Evolutionary conservation across 2,113 vertebrate genomes (phyloP).

Genomic region (Lasiurus cinereus): DNA sequence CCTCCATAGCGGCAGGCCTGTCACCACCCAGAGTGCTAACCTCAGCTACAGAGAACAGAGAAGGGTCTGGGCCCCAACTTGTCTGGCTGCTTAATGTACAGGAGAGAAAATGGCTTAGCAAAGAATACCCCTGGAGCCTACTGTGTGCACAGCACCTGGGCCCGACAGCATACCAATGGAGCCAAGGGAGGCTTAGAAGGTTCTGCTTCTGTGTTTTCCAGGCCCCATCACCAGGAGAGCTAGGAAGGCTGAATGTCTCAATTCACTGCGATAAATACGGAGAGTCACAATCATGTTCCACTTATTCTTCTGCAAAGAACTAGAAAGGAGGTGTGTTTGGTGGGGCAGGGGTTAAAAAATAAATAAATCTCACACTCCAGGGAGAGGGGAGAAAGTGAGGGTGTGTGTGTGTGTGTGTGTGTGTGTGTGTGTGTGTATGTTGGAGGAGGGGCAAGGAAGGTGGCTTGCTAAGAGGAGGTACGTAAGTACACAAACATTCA

Average conservation of each 20-base stretch:
- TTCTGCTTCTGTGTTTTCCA: neutral
- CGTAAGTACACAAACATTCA: neutral
- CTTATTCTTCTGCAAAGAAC: neutral
- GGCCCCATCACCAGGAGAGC: neutral
- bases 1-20: neutral
- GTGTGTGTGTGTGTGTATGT: neutral
- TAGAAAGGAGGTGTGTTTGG: neutral
- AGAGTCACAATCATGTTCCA: neutral
- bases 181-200: neutral
- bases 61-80: neutral
- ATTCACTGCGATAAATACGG: neutral
- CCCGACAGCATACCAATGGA: neutral
- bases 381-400: neutral
- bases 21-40: neutral
- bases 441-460: neutral
- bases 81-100: neutral
- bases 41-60: neutral
- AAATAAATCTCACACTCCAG: neutral
- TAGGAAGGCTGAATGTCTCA: neutral
- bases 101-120: neutral
- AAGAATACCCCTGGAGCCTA: neutral
- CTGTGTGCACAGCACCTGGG: neutral
- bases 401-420: neutral
- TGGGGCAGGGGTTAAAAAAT: neutral
- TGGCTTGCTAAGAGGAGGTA: neutral